These are phyloP conservation scores for Halictus rubicundus DNA, from an alignment of 1,140 invertebrate genomes.

Conservation along the genomic window DNA sequence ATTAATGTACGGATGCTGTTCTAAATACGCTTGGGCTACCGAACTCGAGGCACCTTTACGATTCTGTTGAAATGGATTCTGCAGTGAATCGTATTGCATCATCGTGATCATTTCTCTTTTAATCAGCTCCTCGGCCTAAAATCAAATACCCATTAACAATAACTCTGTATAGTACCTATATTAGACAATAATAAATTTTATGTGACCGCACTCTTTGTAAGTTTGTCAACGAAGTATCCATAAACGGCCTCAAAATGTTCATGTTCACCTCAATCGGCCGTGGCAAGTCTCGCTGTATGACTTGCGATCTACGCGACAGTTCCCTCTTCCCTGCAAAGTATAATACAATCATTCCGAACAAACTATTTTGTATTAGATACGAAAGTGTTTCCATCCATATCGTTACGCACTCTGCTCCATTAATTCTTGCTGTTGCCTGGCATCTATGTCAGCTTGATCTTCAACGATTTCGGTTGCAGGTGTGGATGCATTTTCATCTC, in stretches of 20 bases:
- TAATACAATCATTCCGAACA: constrained; percentile 15
- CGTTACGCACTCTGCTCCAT: constrained; percentile 82
- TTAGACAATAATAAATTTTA: constrained; percentile 4
- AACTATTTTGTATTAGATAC: constrained; percentile 1
- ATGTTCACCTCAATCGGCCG: constrained; percentile 93
- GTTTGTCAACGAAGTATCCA: constrained; percentile 89
- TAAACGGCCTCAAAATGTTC: constrained; percentile 87
- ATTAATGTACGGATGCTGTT: constrained; percentile 91
- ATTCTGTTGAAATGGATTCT: constrained; percentile 83
- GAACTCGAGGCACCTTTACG: constrained; percentile 74
- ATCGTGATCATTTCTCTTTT: constrained; percentile 98
- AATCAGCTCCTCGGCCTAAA: constrained; percentile 96
- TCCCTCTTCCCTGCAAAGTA: constrained; percentile 81
- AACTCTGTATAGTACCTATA: not conserved
- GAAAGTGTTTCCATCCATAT: constrained; percentile 2
- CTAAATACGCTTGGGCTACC: constrained; percentile 88
- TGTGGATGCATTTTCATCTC: constrained; percentile 79
- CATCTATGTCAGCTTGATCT: constrained; percentile 96
- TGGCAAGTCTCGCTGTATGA: constrained; percentile 94
- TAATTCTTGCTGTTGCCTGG: constrained; percentile 83
- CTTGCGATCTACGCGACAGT: constrained; percentile 90
- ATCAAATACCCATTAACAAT: constrained; percentile 45
- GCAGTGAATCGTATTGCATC: constrained; percentile 93
- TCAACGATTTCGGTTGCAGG: constrained; percentile 82
- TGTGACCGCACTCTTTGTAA: constrained; percentile 85